A percentile compares a stretch with the other conserved stretches of the same genome.
These are phyloP conservation scores for Philaethria dido DNA, from an alignment of 2,888 invertebrate species.

Conservation along the genomic window DNA sequence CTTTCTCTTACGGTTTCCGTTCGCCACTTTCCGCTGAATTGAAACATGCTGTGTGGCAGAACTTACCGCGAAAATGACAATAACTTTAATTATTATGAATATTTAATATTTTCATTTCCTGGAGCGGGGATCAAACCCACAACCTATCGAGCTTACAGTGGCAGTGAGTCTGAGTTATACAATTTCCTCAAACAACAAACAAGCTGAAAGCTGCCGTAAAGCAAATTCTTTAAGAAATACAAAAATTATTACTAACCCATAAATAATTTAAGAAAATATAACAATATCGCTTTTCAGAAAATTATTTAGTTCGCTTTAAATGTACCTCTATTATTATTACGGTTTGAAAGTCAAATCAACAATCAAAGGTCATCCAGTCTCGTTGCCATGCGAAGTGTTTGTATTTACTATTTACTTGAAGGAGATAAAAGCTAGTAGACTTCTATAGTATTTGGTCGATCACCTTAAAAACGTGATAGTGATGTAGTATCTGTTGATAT, in stretches of 20 bases:
- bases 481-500: no score
- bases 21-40: no score
- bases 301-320: background rate
- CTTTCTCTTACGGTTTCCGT: no score
- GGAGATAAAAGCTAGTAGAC: background rate
- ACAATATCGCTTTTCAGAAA: background rate
- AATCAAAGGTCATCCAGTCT: conserved; percentile 12
- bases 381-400: background rate
- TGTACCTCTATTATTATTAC: conserved; percentile 1
- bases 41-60: no score
- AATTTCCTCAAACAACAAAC: no score
- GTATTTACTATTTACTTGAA: background rate
- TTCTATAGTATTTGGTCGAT: background rate
- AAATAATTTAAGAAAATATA: background rate
- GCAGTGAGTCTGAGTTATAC: no score
- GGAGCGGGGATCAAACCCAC: no score
- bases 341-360: conserved; percentile 2
- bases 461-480: background rate
- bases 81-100: no score
- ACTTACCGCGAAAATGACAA: no score
- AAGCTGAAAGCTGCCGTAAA: no score
- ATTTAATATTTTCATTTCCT: background rate
- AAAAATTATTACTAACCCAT: background rate
- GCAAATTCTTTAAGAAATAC: background rate
- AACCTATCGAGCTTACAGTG: no score